Percentiles rank a stretch among this genome's conserved stretches.
These are phyloP conservation scores for Crax fasciolata DNA, from an alignment of 2,797 vertebrate genomes.

Conservation along the genomic window DNA sequence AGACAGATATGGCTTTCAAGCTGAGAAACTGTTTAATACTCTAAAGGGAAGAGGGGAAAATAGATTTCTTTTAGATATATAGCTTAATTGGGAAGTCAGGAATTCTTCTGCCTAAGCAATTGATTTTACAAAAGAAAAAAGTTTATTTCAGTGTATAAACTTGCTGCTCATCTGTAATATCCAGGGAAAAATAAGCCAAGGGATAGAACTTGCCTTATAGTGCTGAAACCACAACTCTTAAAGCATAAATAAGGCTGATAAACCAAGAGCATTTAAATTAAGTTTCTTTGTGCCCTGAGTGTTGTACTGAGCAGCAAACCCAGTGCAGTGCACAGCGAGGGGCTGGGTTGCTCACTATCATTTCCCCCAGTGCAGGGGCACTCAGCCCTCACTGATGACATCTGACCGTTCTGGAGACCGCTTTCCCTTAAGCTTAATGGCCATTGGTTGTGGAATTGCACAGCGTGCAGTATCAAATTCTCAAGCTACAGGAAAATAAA, in stretches of 20 bases:
- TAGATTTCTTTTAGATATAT: slow-evolving; percentile 63
- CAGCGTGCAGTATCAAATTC: rapidly evolving
- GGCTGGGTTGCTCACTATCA: neutral
- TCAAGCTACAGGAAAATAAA: neutral
- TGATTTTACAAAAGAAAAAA: slow-evolving; percentile 49
- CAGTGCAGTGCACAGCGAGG: rapidly evolving
- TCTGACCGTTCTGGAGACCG: rapidly evolving
- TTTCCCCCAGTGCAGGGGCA: rapidly evolving
- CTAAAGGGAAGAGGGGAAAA: slow-evolving; percentile 1
- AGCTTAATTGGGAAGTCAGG: slow-evolving; percentile 63
- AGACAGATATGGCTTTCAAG: slow-evolving; percentile 33
- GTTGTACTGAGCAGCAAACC: neutral
- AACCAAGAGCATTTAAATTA: neutral
- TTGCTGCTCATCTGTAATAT: neutral
- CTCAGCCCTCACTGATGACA: neutral
- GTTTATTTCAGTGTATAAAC: slow-evolving; percentile 23
- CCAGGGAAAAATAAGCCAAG: neutral
- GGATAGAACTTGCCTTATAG: neutral
- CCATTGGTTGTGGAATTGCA: neutral
- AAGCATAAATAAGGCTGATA: neutral
- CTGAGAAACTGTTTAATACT: slow-evolving; percentile 52
- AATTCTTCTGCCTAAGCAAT: slow-evolving; percentile 45
- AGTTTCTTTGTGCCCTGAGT: neutral
- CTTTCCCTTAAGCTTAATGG: neutral
- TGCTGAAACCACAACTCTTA: neutral